A percentile compares a stretch with the other conserved stretches of the same genome.
phyloP scores from a whole-genome alignment of 2,113 vertebrate genomes.

The Anarrhichthys ocellatus region DNA sequence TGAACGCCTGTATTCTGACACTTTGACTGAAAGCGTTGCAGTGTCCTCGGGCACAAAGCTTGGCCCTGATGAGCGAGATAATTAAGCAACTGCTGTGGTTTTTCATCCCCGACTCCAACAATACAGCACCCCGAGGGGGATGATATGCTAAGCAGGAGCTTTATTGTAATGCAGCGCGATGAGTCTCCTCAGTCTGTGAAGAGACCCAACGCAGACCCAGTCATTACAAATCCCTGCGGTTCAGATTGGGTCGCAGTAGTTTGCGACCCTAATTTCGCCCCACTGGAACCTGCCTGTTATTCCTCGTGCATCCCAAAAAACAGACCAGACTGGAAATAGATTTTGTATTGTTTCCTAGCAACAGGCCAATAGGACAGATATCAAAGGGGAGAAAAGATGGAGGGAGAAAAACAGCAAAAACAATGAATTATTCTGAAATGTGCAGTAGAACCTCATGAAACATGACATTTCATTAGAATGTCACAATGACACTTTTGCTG shows the following conservation, averaged over 20 bases:
- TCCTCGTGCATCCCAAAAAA: slow-evolving; percentile 25
- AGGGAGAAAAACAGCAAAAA: slow-evolving; percentile 1
- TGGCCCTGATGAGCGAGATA: slow-evolving; percentile 59
- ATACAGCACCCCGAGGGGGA: slow-evolving; percentile 39
- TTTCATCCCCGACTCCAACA: slow-evolving; percentile 59
- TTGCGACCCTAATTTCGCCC: slow-evolving; percentile 30
- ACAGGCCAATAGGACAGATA: slow-evolving; percentile 50
- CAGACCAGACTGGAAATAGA: slow-evolving; percentile 31
- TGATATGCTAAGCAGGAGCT: slow-evolving; percentile 60
- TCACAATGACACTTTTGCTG: background rate
- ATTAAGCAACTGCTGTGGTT: slow-evolving; percentile 59
- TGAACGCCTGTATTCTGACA: slow-evolving; percentile 38
- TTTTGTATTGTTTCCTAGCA: slow-evolving; percentile 62
- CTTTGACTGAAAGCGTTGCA: slow-evolving; percentile 52
- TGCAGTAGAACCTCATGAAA: slow-evolving; percentile 3
- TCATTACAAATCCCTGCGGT: slow-evolving; percentile 48
- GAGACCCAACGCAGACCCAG: slow-evolving; percentile 20
- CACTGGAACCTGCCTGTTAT: slow-evolving; percentile 37
- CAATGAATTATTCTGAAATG: slow-evolving; percentile 18
- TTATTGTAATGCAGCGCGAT: slow-evolving; percentile 70
- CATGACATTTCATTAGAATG: slow-evolving; percentile 18
- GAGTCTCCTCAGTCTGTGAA: slow-evolving; percentile 50
- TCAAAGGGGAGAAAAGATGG: slow-evolving; percentile 11
- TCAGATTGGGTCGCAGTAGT: slow-evolving; percentile 30
- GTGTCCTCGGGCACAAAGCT: slow-evolving; percentile 57